Percentiles rank a stretch among this genome's conserved stretches.
Evolutionary conservation across 2,888 invertebrate species (phyloP).

Genomic region (Phrixothrix hirtus): DNA sequence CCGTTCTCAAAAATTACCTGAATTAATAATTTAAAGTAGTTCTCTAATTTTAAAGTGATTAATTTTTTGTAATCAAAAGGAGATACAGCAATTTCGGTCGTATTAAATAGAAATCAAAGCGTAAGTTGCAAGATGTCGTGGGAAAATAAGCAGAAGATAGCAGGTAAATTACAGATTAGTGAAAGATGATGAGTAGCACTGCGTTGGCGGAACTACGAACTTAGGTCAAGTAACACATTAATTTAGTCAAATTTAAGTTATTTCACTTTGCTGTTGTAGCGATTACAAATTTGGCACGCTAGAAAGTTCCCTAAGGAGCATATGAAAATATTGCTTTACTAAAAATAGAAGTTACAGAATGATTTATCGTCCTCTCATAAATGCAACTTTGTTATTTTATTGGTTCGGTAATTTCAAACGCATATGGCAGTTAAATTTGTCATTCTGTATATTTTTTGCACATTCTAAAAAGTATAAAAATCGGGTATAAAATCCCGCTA

Average conservation of each 20-base stretch:
- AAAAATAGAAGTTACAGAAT: no score
- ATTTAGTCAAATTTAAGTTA: constrained; percentile 14
- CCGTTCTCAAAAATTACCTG: not conserved
- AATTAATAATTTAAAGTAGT: not conserved
- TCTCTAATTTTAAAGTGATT: constrained; percentile 3
- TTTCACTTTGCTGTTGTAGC: constrained; percentile 1
- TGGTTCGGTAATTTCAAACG: no score
- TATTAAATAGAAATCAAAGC: constrained; percentile 17
- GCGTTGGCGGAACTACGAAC: constrained; percentile 19
- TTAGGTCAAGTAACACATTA: constrained; percentile 17
- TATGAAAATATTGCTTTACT: no score
- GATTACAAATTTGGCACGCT: constrained; percentile 3
- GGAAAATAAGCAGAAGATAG: constrained; percentile 9
- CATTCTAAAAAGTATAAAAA: no score
- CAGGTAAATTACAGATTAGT: constrained; percentile 20
- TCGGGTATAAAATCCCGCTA: no score
- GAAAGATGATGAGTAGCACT: constrained; percentile 22
- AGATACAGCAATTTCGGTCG: constrained; percentile 7
- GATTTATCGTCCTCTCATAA: no score
- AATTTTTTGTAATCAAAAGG: constrained; percentile 4
- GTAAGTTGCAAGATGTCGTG: constrained; percentile 14
- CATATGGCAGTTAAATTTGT: no score
- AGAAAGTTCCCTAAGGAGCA: not conserved
- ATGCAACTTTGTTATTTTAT: no score
- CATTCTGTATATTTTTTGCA: no score